A percentile compares a stretch with the other conserved stretches of the same genome.
phyloP scores from a whole-genome alignment of 2,888 invertebrate species.

The Cynaeus angustus region DNA sequence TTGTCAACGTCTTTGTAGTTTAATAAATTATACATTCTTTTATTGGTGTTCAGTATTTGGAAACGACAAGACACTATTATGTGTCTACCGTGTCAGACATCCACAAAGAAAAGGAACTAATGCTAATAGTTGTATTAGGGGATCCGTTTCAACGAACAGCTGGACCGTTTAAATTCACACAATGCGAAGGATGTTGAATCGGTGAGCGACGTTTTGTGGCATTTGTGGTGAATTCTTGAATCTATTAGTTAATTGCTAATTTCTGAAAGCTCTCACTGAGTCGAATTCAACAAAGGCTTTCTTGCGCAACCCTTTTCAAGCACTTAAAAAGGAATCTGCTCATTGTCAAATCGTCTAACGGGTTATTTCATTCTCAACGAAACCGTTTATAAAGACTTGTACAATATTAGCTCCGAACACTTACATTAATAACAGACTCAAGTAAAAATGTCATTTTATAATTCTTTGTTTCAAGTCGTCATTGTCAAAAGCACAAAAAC shows the following conservation, averaged over 20 bases:
- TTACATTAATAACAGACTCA: too few relatives aligned
- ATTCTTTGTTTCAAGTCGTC: too few relatives aligned
- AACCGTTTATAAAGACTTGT: too few relatives aligned
- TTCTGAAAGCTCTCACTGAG: constrained; percentile 18
- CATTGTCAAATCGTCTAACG: constrained; percentile 28
- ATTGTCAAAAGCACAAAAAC: constrained; percentile 14
- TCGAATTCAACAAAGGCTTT: constrained; percentile 34
- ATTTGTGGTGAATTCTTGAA: constrained; percentile 48
- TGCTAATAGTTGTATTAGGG: constrained; percentile 61
- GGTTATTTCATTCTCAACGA: constrained; percentile 7
- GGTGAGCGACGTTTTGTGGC: constrained; percentile 41
- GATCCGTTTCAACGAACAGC: constrained; percentile 58
- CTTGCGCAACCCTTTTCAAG: constrained; percentile 29
- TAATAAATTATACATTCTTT: constrained; percentile 45
- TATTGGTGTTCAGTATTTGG: constrained; percentile 28
- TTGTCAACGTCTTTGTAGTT: constrained; percentile 23
- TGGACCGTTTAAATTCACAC: constrained; percentile 51
- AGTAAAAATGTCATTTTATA: too few relatives aligned
- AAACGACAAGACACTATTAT: constrained; percentile 46
- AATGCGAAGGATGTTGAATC: constrained; percentile 44
- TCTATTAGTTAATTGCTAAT: constrained; percentile 51
- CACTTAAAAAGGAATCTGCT: constrained; percentile 15
- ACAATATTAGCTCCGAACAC: too few relatives aligned
- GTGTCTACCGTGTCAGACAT: constrained; percentile 50
- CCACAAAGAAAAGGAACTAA: constrained; percentile 58